phyloP scores from a whole-genome alignment of 2,888 invertebrate genomes.

The Baronia brevicornis region DNA sequence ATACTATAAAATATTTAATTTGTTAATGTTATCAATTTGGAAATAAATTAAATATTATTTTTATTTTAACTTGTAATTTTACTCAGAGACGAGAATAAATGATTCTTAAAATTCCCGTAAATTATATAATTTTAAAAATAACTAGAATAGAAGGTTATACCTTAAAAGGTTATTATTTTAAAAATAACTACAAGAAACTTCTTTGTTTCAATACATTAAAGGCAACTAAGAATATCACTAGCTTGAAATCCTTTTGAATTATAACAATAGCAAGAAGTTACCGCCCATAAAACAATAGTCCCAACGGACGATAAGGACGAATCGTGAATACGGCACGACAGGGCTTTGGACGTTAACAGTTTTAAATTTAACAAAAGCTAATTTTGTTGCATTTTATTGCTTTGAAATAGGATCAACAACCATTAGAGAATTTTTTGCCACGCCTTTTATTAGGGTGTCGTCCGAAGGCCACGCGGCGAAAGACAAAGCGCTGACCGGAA shows the following conservation, averaged over 20 bases:
- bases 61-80: no score
- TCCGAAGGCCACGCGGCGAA: conserved; percentile 65
- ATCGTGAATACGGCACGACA: conserved; percentile 39
- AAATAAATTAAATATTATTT: no score
- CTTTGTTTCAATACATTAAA: conserved; percentile 7
- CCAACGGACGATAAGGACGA: conserved; percentile 33
- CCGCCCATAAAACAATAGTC: conserved; percentile 56
- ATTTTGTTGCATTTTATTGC: conserved; percentile 75
- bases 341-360: conserved; percentile 52
- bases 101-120: no score
- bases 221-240: conserved; percentile 19
- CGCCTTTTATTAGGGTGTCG: conserved; percentile 74
- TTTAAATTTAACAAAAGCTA: conserved; percentile 64
- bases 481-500: conserved; percentile 68
- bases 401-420: conserved; percentile 68
- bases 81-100: no score
- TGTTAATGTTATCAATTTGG: no score
- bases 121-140: no score
- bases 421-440: conserved; percentile 70
- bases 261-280: conserved; percentile 38
- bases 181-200: conserved; percentile 16
- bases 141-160: no score
- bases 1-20: no score
- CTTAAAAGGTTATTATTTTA: no score
- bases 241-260: conserved; percentile 26